Base-by-base conservation (phyloP, 2,888 invertebrate genomes). In the Carabus problematicus region DNA sequence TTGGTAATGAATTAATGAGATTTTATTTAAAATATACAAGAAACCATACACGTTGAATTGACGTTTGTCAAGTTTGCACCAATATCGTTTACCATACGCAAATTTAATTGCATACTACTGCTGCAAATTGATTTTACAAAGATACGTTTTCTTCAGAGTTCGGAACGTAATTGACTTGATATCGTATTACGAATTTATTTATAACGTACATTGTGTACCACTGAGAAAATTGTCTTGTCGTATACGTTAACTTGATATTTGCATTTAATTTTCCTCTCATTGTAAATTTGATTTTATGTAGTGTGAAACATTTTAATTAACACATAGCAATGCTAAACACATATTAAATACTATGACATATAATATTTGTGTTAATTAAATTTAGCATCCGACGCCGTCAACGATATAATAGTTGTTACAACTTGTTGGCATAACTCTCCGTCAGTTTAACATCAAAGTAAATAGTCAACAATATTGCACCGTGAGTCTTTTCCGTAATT, bases 171-270 rank as follows among this genome's bases (percentile, higher is more conserved):
- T 56, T 40, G 40, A 56, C 29, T 29, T 19, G 56, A 56, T 29
- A 56, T 56, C 56, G 19, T 40, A 56, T 29, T 56, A 56, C 56
- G 29, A 56, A 56, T 56, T 56, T 18, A 56, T 56, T 56, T 56
- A 56, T 11, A 56, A 56, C 56, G 29, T 56, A n/a, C n/a, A n/a
- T 56, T 40, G 39, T 29, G n/a, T 18, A 19, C 19, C 19, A 1
- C 54, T 16, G n/a, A 54, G 9, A n/a, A n/a, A n/a, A n/a, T n/a
- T 7, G 54, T 45, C n/a, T 45, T 45, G 12, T n/a, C 29, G 29
- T 29, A 29, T 29, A 29, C 6, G 11, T n/a, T 45, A 45, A 45
- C 14, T n/a, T 12, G 12, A 14, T 45, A 45, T 45, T 45, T 45
- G 45, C 45, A 45, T 45, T 45, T 45, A 14, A 45, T n/a, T n/a